phyloP scores from a whole-genome alignment of 2,113 vertebrate species.

The Anseranas semipalmata region DNA sequence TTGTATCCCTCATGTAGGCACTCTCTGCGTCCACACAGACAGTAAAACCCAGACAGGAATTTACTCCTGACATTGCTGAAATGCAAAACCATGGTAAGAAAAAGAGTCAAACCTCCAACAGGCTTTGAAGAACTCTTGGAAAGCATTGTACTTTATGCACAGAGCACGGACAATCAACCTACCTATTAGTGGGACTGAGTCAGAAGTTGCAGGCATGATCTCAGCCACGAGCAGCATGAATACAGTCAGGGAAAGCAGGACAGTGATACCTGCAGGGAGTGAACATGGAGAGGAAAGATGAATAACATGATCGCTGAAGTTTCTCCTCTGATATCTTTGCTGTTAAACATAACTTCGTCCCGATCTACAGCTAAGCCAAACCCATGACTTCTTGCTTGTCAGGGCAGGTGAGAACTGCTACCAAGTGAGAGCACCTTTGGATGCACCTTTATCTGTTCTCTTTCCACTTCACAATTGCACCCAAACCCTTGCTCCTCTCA shows the following conservation, averaged over 20 bases:
- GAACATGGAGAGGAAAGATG: background rate
- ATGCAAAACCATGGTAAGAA: background rate
- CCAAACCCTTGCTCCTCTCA: background rate
- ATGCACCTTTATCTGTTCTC: background rate
- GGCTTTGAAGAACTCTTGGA: background rate
- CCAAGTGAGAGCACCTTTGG: background rate
- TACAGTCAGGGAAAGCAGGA: constrained; percentile 90
- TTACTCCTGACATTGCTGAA: background rate
- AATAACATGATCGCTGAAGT: background rate
- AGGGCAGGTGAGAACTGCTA: background rate
- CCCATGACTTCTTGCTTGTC: background rate
- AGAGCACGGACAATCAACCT: constrained; percentile 24
- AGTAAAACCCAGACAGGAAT: background rate
- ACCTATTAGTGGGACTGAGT: constrained; percentile 92
- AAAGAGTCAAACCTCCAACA: background rate
- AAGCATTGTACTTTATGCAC: background rate
- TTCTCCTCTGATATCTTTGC: background rate
- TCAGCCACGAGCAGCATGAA: constrained; percentile 93
- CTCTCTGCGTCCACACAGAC: background rate
- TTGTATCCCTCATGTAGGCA: background rate
- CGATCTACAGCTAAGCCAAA: background rate
- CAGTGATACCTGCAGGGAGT: constrained; percentile 84
- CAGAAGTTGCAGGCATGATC: constrained; percentile 93
- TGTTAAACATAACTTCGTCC: background rate
- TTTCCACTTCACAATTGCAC: background rate